Base-by-base conservation (phyloP, 2,888 invertebrate species). In the Andrena fulva region DNA sequence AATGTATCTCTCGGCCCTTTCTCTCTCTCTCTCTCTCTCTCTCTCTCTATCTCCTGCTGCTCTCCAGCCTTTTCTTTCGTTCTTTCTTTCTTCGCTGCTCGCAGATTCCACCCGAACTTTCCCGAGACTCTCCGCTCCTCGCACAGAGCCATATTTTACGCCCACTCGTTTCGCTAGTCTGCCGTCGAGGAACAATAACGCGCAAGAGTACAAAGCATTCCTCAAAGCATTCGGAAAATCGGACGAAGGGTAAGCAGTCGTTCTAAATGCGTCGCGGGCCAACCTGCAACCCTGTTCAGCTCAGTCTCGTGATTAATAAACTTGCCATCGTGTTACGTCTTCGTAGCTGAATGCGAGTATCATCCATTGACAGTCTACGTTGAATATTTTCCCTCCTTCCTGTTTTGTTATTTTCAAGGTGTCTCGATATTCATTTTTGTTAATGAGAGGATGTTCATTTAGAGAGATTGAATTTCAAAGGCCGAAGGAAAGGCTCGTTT, bases 181-280 rank as follows among this genome's bases (percentile, higher is more conserved):
- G 16, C 68, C 75, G 64, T 79, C 73, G 75, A 66, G 71, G 84
- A 85, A 87, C 85, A 85, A 84, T 87, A 87, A 87, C 72, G 76
- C 48, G 68, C 20, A 42, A 1, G 24, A 31, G 59, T 48, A 27
- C 54, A 20, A 50, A 48, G 20, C 20, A 20, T 20, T 33, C 60
- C 52, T 33, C 74, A 24, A 56, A 77, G 68, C 68, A 42, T 59
- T 60, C 69, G 70, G 56, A 50, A 73, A 54, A 60, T 31, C 31
- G 50, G 1, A 10, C 27, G 8, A 5, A 42, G 42, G 42, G 42
- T 48, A 31, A 75, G 62, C 68, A 74, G 54, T 63, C 42, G 42
- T n/a, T 48, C 27, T n/a, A 62, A 33, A 54, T 54, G 60, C 69
- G 20, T 20, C 20, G 20, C 20, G 8, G 48, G 63, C 60, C 33